Evolutionary conservation across 2,888 invertebrate species (phyloP), one percentile per base, ranked within the genome.

Genomic region (Parasteatoda lunata): DNA sequence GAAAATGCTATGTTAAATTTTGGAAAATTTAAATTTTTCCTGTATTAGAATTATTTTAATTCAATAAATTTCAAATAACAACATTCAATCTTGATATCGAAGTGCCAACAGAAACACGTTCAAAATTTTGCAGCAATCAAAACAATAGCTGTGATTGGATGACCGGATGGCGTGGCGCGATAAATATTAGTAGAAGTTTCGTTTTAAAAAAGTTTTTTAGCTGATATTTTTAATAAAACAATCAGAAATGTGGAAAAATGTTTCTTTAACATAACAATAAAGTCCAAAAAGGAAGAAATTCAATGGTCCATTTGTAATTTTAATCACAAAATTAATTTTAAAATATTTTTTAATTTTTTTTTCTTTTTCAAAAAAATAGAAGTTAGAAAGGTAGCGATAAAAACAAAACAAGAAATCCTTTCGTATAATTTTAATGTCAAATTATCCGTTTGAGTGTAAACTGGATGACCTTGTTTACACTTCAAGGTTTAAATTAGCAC

Each of bases 401-500:
- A 59, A 11, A 8, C 7, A 15, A 71, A 68, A 15, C 7, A 13
- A 48, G 47, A 48, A 11, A 15, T 47, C 49, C 7, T 11, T 49
- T 70, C 15, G 48, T 71, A n/a, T 71, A 30, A 51, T 15, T 15
- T n/a, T 49, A 15, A 71, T 71, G 15, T 71, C 49, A n/a, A 71
- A 71, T 71, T 8, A n/a, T 71, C n/a, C 5, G 15, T 52, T 73
- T 8, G 13, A 59, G 13, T 54, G 66, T n/a, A 52, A 80, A 66
- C 30, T 76, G 80, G 85, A 77, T 87, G 77, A 87, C 86, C 86
- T 87, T 87, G 81, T 84, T 84, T 84, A 72, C 81, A 52, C 69
- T 70, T n/a, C 9, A 45, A 59, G 49, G 70, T 71, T 80, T 80
- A n/a, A 30, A 30, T 15, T 45, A 71, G 48, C 86, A 82, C 81